Evolutionary conservation across 2,797 vertebrate species (phyloP).

Genomic region (Gobio occitaniae): DNA sequence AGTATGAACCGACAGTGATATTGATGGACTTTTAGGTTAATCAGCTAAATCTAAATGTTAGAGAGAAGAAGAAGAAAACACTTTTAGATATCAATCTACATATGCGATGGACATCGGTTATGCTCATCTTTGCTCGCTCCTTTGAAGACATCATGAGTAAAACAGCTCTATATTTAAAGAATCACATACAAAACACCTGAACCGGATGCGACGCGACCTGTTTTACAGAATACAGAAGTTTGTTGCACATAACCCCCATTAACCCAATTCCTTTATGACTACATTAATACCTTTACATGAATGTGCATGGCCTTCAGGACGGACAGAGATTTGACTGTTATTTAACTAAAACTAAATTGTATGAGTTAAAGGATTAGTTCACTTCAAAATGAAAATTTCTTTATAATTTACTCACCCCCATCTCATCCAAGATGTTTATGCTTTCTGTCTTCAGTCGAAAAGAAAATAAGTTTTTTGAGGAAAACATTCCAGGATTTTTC

Average conservation of each 20-base stretch:
- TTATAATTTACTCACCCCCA: no score
- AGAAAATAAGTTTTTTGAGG: no score
- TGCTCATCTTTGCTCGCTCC: not conserved
- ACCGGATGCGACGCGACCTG: no score
- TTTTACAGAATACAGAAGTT: no score
- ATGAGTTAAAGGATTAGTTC: no score
- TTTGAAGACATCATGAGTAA: not conserved
- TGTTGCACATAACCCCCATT: not conserved
- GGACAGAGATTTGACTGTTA: not conserved
- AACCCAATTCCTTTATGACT: not conserved
- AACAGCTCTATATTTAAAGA: not conserved
- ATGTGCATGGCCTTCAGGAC: not conserved
- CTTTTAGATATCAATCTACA: not conserved
- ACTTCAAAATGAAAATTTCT: no score
- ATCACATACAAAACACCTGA: no score
- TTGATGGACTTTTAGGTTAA: not conserved
- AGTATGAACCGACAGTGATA: not conserved
- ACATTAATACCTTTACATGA: not conserved
- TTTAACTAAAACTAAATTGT: no score
- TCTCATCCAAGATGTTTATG: no score
- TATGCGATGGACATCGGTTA: not conserved
- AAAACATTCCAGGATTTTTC: no score
- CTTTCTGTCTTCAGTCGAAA: no score
- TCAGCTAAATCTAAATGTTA: not conserved
- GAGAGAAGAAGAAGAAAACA: not conserved